phyloP scores from a whole-genome alignment of 2,797 vertebrate genomes.

The Fratercula arctica region DNA sequence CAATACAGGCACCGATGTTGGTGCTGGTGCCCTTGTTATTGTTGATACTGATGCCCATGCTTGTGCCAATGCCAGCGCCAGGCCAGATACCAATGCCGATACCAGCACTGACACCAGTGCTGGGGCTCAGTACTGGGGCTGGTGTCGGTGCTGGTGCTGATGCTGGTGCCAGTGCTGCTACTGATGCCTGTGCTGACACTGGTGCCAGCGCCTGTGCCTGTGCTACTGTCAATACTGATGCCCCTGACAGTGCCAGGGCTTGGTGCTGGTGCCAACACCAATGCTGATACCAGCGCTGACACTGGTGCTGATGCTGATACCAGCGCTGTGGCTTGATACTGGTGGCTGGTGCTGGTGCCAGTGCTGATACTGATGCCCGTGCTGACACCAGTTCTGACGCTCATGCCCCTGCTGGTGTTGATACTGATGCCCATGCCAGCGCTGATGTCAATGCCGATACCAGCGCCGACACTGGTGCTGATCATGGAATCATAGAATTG shows the following conservation, averaged over 20 bases:
- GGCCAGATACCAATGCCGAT: not conserved
- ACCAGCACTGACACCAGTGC: not conserved
- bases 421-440: too few species aligned
- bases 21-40: too few species aligned
- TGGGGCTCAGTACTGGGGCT: not conserved
- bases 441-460: too few species aligned
- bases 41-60: too few species aligned
- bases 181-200: not conserved
- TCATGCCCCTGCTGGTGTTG: too few species aligned
- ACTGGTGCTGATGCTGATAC: too few species aligned
- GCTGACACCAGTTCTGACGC: too few species aligned
- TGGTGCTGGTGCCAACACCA: not conserved
- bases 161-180: not conserved
- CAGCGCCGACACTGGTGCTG: too few species aligned
- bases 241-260: not conserved
- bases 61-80: not conserved
- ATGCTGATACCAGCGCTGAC: not conserved
- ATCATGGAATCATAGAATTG: too few species aligned
- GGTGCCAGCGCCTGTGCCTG: not conserved
- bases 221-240: not conserved
- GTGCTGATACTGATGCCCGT: not conserved
- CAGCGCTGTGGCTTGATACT: not conserved
- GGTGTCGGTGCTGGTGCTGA: too few species aligned
- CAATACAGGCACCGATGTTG: too few species aligned
- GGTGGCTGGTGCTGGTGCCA: too few species aligned